Evolutionary conservation across 2,888 invertebrate genomes (phyloP).

Genomic region (Lasiommata megera): DNA sequence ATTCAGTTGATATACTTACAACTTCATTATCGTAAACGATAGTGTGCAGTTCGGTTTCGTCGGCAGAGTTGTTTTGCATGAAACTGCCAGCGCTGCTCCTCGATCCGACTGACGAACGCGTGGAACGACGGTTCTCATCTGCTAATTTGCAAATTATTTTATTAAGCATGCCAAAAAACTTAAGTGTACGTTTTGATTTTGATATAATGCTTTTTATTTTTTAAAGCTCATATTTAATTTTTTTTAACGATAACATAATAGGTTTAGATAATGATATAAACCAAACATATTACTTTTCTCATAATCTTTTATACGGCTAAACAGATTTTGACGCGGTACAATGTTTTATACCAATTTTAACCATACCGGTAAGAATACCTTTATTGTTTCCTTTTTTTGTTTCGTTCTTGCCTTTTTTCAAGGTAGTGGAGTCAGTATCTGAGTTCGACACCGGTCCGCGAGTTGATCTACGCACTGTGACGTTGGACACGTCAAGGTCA

Average conservation of each 20-base stretch:
- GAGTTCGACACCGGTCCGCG: conserved; percentile 46
- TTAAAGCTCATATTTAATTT: too few relatives aligned
- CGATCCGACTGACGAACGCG: conserved; percentile 46
- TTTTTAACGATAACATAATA: too few relatives aligned
- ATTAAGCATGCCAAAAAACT: too few relatives aligned
- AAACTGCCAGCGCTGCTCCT: conserved; percentile 49
- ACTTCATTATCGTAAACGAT: conserved; percentile 69
- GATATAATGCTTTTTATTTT: too few relatives aligned
- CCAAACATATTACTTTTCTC: too few relatives aligned
- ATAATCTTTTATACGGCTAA: too few relatives aligned
- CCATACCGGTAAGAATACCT: conserved; percentile 29
- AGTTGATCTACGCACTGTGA: conserved; percentile 53
- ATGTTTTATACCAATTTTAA: too few relatives aligned
- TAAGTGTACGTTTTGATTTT: too few relatives aligned
- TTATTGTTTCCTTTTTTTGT: conserved; percentile 30
- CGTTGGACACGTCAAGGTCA: conserved; percentile 56
- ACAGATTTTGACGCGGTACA: too few relatives aligned
- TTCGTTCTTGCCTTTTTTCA: conserved; percentile 39
- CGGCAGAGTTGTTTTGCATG: conserved; percentile 52
- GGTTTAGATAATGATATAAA: too few relatives aligned
- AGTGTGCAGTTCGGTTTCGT: conserved; percentile 69
- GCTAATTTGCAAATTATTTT: neutral
- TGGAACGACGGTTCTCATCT: conserved; percentile 29
- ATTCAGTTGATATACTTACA: conserved; percentile 39
- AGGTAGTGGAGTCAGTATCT: conserved; percentile 46